Base-by-base conservation (phyloP, 2,113 vertebrate species). In the Dipodomys ordii region DNA sequence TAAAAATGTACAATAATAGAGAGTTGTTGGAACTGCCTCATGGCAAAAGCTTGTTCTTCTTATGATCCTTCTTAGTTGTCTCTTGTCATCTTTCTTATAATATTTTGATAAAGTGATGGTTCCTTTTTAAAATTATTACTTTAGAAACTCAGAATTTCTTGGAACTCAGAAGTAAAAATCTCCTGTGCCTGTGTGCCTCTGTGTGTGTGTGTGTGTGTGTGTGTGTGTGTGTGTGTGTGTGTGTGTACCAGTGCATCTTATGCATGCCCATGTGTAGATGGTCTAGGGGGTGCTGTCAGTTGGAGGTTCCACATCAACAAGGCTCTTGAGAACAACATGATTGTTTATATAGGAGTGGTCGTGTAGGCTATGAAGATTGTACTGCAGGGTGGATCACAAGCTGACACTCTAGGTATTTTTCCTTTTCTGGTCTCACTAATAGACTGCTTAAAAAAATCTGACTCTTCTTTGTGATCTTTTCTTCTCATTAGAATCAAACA, bases 401-500 rank as follows among this genome's bases (percentile, higher is more conserved):
- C 19, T 78, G 53, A 30, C 4, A 23, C 18, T 11, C 28, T 2
- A 53, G 7, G 53, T 57, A 91, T 32, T 25, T 44, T 84, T 93
- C 60, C 44, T 68, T 87, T 35, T 64, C 35, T 57, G 64, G 25
- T 81, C 39, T 90, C 80, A 71, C 15, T 71, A 86, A 32, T 86
- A 82, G 22, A 82, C 65, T 83, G 19, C n/a, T 62, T 74, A 65
- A 25, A 72, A 90, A 86, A 77, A 90, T 71, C 28, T 39, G 32
- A 82, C n/a, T 87, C 46, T 9, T 32, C 32, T 82, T 0, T 76
- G 7, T 82, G 27, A 68, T 68, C 46, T 83, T 72, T 69, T 67
- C 28, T 64, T 91, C n/a, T 78, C 57, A 67, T n/a, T 93, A 74
- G 30, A 93, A 73, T 87, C 83, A 87, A 93, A 79, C 64, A 77